Percentiles rank a stretch among this genome's conserved stretches.
Conservation (phyloP, 2,113 vertebrate species). For the Puffinus mauretanicus region DNA sequence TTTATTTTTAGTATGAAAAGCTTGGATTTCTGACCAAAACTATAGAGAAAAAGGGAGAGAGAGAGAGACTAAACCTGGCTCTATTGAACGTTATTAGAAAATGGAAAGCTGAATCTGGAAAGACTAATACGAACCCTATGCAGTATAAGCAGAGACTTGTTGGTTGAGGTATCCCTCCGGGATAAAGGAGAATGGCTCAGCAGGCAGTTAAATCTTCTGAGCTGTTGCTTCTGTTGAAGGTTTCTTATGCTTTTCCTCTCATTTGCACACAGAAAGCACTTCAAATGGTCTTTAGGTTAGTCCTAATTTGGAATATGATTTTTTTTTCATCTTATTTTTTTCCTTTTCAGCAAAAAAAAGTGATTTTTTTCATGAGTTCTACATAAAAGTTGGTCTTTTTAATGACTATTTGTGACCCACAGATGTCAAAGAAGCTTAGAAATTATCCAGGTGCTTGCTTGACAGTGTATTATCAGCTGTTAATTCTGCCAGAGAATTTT, state of each 20-base stretch:
- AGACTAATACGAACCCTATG: background rate
- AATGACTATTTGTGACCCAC: background rate
- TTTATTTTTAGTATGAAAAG: background rate
- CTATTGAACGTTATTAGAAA: background rate
- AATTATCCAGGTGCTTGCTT: background rate
- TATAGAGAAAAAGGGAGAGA: background rate
- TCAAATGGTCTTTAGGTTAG: background rate
- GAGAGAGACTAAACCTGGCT: background rate
- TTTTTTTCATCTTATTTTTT: background rate
- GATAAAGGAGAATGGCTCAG: background rate
- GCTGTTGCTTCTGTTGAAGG: background rate
- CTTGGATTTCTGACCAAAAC: background rate
- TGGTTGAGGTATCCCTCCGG: background rate
- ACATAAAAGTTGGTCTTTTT: background rate
- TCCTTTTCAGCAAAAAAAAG: background rate
- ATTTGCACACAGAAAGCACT: background rate
- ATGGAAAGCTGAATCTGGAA: background rate
- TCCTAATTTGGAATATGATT: background rate
- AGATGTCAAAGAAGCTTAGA: background rate
- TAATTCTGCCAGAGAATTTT: background rate
- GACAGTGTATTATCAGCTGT: background rate
- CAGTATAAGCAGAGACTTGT: background rate
- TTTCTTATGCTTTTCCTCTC: background rate
- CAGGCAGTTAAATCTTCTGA: background rate
- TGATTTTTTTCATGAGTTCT: rapidly evolving